Conservation (phyloP, 2,888 invertebrate genomes). For the Ischnus inquisitorius region DNA sequence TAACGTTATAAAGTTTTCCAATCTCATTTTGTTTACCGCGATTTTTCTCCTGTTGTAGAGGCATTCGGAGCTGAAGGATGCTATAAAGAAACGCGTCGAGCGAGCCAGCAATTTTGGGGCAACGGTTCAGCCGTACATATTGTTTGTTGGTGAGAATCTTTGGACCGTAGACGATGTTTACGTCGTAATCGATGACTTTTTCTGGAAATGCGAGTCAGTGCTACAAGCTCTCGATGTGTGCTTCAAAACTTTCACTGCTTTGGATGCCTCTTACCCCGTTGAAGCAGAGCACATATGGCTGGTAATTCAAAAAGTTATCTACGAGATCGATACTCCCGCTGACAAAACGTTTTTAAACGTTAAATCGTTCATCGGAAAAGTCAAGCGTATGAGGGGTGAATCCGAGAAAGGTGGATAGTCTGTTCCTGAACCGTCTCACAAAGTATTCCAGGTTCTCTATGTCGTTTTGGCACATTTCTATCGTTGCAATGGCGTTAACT, state of each 20-base stretch:
- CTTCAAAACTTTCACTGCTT: constrained; percentile 62
- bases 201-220: background rate
- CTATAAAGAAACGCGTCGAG: background rate
- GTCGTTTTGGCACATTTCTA: constrained; percentile 37
- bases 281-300: constrained; percentile 69
- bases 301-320: too few relatives aligned
- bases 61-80: too few relatives aligned
- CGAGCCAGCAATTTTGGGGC: background rate
- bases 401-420: too few relatives aligned
- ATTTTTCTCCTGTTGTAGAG: too few relatives aligned
- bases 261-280: constrained; percentile 65
- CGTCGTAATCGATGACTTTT: background rate
- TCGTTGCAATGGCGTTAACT: background rate
- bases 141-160: background rate
- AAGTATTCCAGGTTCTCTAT: constrained; percentile 28
- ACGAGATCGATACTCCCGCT: too few relatives aligned
- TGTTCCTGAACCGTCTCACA: constrained; percentile 46
- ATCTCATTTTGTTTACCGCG: too few relatives aligned
- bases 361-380: too few relatives aligned
- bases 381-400: too few relatives aligned
- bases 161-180: background rate
- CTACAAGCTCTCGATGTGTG: constrained; percentile 41
- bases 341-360: too few relatives aligned
- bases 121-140: background rate
- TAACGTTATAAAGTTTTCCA: too few relatives aligned